Conservation (phyloP, 2,888 invertebrate species). For the Drosophila paracracens region DNA sequence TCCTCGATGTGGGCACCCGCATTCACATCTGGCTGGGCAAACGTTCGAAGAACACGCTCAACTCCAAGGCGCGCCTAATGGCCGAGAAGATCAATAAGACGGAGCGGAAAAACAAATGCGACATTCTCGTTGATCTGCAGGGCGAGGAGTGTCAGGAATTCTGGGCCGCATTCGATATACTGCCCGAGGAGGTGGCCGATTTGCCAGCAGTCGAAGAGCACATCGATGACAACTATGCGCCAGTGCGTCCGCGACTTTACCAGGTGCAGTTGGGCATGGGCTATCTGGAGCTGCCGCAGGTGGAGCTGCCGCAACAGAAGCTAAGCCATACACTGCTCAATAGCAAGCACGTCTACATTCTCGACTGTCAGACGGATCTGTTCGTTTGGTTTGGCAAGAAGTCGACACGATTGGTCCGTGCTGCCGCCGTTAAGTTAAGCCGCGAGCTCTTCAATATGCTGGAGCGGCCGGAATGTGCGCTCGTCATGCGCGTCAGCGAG, state of each 20-base stretch:
- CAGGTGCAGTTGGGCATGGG: constrained; percentile 99
- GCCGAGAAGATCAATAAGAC: constrained; percentile 99
- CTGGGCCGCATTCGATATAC: constrained; percentile 89
- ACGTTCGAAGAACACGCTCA: constrained; percentile 93
- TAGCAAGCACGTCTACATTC: constrained; percentile 97
- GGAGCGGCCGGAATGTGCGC: constrained; percentile 93
- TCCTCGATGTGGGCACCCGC: constrained; percentile 93
- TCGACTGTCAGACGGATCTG: constrained; percentile 97
- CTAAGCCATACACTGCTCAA: constrained; percentile 92
- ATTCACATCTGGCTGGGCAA: constrained; percentile 95
- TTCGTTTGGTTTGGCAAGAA: constrained; percentile 99
- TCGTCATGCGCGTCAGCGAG: constrained; percentile 95
- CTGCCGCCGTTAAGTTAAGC: constrained; percentile 98
- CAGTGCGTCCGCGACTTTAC: constrained; percentile 90
- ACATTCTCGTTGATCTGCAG: constrained; percentile 93
- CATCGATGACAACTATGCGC: constrained; percentile 76
- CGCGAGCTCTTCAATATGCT: constrained; percentile 98
- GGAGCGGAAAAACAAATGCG: constrained; percentile 97
- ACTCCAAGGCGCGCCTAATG: constrained; percentile 91
- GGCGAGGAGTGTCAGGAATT: constrained; percentile 94
- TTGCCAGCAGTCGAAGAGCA: constrained; percentile 84
- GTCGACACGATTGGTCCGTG: constrained; percentile 96
- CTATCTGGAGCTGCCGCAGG: constrained; percentile 98
- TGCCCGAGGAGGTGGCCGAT: constrained; percentile 82
- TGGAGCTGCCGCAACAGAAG: constrained; percentile 91